These are phyloP conservation scores for Liopterus haemorrhoidalis DNA, from an alignment of 2,888 invertebrate genomes.

Conservation along the genomic window DNA sequence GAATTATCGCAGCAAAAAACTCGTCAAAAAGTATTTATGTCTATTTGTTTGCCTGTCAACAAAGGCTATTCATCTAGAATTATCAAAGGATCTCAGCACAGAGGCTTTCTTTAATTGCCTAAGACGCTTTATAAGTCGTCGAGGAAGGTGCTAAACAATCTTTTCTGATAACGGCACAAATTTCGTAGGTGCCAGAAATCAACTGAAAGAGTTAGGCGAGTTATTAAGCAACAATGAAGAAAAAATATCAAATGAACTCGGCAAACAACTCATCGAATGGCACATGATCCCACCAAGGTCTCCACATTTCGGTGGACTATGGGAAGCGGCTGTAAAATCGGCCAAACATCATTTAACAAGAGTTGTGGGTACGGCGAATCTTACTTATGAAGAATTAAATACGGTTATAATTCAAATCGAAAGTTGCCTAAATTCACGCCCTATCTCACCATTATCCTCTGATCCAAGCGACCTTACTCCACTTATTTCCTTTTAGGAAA, in stretches of 20 bases:
- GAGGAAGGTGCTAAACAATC: background rate
- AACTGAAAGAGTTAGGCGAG: slow-evolving; percentile 13
- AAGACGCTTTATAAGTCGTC: background rate
- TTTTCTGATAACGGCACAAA: slow-evolving; percentile 7
- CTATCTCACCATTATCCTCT: slow-evolving; percentile 24
- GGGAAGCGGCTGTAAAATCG: slow-evolving; percentile 31
- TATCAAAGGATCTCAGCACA: slow-evolving; percentile 3
- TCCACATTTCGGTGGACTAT: slow-evolving; percentile 28
- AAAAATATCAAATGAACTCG: slow-evolving; percentile 5
- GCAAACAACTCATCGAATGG: slow-evolving; percentile 21
- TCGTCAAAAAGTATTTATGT: slow-evolving; percentile 29
- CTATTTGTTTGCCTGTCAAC: slow-evolving; percentile 31
- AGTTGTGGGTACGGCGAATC: slow-evolving; percentile 14
- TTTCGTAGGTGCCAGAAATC: slow-evolving; percentile 1
- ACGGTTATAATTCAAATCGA: slow-evolving; percentile 29
- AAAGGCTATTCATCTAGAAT: slow-evolving; percentile 25
- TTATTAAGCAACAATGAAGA: background rate
- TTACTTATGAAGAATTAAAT: slow-evolving; percentile 28
- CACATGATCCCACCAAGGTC: slow-evolving; percentile 29
- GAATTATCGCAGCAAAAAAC: slow-evolving; percentile 20
- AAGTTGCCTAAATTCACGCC: slow-evolving; percentile 28
- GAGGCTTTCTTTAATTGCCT: background rate
- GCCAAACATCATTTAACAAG: slow-evolving; percentile 29
- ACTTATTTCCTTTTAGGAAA: slow-evolving; percentile 33
- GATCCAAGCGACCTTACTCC: slow-evolving; percentile 26